Evolutionary conservation across 1,140 invertebrate genomes (phyloP).

Genomic region (Sitophilus oryzae): DNA sequence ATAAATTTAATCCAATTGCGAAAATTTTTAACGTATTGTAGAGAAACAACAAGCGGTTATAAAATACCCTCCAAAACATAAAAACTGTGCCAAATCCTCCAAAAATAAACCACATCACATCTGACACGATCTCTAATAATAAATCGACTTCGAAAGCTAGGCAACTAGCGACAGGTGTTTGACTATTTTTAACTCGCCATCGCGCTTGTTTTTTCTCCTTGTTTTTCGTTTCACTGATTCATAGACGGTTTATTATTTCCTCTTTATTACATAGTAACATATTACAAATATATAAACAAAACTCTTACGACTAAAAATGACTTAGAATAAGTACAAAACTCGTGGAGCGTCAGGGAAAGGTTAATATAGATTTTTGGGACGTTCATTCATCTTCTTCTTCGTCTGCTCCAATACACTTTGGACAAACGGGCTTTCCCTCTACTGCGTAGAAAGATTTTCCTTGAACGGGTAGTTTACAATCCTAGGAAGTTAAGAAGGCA

Average conservation of each 20-base stretch:
- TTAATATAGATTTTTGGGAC: no score
- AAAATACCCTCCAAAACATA: no score
- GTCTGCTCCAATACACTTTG: constrained; percentile 81
- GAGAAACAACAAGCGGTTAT: no score
- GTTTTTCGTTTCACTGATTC: background rate
- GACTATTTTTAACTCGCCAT: background rate
- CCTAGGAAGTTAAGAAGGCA: constrained; percentile 51
- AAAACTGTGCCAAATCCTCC: background rate
- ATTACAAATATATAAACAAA: background rate
- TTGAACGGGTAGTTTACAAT: constrained; percentile 85
- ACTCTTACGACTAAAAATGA: background rate
- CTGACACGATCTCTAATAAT: background rate
- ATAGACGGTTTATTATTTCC: background rate
- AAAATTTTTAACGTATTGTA: no score
- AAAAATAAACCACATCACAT: background rate
- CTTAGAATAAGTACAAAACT: background rate
- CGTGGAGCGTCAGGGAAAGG: background rate
- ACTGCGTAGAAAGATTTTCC: constrained; percentile 94
- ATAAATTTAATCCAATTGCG: no score
- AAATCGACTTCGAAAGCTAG: background rate
- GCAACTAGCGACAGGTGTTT: background rate
- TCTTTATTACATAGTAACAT: background rate
- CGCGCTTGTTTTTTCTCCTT: background rate
- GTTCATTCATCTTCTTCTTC: constrained; percentile 68
- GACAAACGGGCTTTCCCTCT: constrained; percentile 87